These are phyloP conservation scores for Carabus problematicus DNA, from an alignment of 2,888 invertebrate species.

Conservation along the genomic window DNA sequence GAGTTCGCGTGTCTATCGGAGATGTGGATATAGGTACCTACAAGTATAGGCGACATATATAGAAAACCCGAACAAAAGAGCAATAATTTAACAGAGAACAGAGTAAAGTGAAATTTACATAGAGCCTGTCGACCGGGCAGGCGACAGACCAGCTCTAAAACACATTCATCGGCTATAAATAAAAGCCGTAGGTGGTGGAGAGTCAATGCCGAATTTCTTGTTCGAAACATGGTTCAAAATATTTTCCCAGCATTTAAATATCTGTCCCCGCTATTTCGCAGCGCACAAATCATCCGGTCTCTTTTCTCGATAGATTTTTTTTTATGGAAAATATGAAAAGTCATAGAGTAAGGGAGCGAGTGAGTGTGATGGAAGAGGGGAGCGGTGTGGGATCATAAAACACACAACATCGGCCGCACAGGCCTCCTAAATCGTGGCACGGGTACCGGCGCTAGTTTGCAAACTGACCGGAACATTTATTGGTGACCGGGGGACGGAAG, in stretches of 20 bases:
- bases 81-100: too few relatives aligned
- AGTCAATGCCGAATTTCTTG: too few relatives aligned
- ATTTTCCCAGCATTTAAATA: conserved; percentile 43
- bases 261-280: conserved; percentile 45
- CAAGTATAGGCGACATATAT: too few relatives aligned
- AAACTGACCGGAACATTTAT: conserved; percentile 42
- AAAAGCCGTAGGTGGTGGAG: too few relatives aligned
- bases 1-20: too few relatives aligned
- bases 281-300: conserved; percentile 47
- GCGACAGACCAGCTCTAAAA: too few relatives aligned
- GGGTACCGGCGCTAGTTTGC: conserved; percentile 29
- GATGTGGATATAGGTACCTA: too few relatives aligned
- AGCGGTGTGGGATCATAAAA: conserved; percentile 8
- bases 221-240: conserved; percentile 36
- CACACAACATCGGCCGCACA: conserved; percentile 12
- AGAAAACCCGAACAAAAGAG: too few relatives aligned
- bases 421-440: conserved; percentile 4
- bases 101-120: too few relatives aligned
- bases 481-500: background rate
- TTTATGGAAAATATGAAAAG: conserved; percentile 49
- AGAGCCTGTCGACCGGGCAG: too few relatives aligned
- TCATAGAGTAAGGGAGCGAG: conserved; percentile 21
- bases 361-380: background rate
- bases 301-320: conserved; percentile 47
- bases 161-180: too few relatives aligned